phyloP scores from a whole-genome alignment of 2,113 vertebrate genomes.

The Marmota monax region DNA sequence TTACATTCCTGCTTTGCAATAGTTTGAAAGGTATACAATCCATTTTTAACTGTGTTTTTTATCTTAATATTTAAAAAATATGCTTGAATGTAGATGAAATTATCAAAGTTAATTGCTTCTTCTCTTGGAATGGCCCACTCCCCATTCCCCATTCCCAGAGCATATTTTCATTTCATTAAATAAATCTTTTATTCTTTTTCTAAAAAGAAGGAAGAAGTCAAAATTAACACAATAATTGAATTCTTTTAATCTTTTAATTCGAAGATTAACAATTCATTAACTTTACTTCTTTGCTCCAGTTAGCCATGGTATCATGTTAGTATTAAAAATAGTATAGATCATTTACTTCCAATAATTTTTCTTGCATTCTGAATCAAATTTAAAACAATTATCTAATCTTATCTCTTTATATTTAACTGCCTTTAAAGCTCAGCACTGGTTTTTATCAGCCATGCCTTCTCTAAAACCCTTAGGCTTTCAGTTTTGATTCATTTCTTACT shows the following conservation, averaged over 20 bases:
- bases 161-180: too few relatives aligned
- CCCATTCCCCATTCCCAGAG: too few relatives aligned
- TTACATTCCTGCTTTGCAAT: not conserved
- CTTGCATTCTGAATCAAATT: not conserved
- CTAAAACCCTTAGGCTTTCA: not conserved
- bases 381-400: not conserved
- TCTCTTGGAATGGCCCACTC: too few relatives aligned
- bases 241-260: not conserved
- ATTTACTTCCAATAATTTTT: not conserved
- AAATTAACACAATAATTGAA: not conserved
- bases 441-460: not conserved
- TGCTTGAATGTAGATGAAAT: not conserved
- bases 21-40: not conserved
- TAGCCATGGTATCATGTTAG: not conserved
- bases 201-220: not conserved
- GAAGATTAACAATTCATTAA: not conserved
- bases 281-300: not conserved
- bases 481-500: constrained; percentile 27
- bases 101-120: not conserved
- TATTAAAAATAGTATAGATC: not conserved
- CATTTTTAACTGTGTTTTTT: constrained; percentile 1
- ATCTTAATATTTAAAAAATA: not conserved
- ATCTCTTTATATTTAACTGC: not conserved
- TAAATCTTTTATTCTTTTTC: too few relatives aligned
- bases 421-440: not conserved